These are phyloP conservation scores for Acanthosoma haemorrhoidale DNA, from an alignment of 2,888 invertebrate genomes.

Conservation along the genomic window DNA sequence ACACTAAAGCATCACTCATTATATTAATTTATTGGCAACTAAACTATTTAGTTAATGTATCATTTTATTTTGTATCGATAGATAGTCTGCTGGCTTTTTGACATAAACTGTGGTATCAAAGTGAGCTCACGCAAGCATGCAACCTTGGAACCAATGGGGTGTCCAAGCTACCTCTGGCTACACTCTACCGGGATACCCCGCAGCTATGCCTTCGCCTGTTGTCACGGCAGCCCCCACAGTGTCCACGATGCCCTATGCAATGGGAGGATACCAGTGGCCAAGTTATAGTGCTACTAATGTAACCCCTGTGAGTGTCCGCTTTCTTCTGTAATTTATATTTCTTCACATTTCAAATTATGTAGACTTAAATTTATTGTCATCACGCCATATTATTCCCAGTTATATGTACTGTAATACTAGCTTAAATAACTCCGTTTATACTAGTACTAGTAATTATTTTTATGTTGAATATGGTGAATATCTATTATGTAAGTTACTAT, in stretches of 20 bases:
- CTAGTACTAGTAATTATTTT: no score
- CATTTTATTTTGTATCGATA: not conserved
- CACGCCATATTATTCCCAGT: no score
- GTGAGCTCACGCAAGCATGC: conserved; percentile 24
- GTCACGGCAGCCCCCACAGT: conserved; percentile 35
- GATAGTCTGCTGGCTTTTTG: not conserved
- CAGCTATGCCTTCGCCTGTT: conserved; percentile 36
- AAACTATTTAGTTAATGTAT: not conserved
- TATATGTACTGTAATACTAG: no score
- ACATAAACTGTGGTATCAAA: not conserved
- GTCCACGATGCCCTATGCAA: conserved; percentile 19
- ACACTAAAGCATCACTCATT: not conserved
- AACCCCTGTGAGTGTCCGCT: conserved; percentile 34
- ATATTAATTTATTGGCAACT: not conserved
- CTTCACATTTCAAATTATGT: not conserved
- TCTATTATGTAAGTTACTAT: no score
- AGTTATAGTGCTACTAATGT: conserved; percentile 37
- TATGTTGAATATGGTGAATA: no score
- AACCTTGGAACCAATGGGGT: conserved; percentile 38
- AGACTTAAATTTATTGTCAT: not conserved
- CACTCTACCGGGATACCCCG: conserved; percentile 25
- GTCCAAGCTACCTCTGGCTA: conserved; percentile 32
- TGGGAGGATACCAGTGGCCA: conserved; percentile 33
- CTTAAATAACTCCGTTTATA: no score
- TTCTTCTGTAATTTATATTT: not conserved